Conservation (phyloP, 2,888 invertebrate species). For the Amorpha juglandis region DNA sequence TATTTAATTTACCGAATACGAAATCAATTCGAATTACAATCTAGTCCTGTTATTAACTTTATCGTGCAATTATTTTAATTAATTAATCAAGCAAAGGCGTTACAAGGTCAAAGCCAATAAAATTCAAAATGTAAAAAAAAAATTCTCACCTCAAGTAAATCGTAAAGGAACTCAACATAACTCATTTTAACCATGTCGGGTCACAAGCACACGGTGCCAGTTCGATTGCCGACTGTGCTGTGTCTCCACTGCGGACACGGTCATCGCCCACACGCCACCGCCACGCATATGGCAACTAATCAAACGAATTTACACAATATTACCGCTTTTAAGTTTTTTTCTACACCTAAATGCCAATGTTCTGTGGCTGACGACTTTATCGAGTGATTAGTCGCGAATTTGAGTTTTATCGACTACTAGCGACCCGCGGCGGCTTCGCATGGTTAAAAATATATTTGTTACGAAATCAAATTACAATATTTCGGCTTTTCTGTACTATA, state of each 20-base stretch:
- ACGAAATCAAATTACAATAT: too few species aligned
- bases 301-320: constrained; percentile 38
- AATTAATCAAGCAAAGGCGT: too few species aligned
- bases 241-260: constrained; percentile 57
- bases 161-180: constrained; percentile 74
- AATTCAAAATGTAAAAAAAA: background rate
- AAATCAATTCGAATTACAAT: too few species aligned
- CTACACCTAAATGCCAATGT: constrained; percentile 24
- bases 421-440: too few species aligned
- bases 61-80: too few species aligned
- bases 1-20: too few species aligned
- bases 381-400: background rate
- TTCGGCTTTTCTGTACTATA: too few species aligned
- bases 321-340: constrained; percentile 15
- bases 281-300: constrained; percentile 43
- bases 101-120: too few species aligned
- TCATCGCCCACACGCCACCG: constrained; percentile 71
- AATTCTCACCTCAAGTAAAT: constrained; percentile 68
- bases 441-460: too few species aligned
- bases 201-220: constrained; percentile 43
- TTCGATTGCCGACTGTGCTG: constrained; percentile 57
- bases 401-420: background rate
- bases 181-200: constrained; percentile 51
- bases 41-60: too few species aligned
- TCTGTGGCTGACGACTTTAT: constrained; percentile 14